Percentiles rank a stretch among this genome's conserved stretches.
These are phyloP conservation scores for Theonella swinhoei DNA, from an alignment of 37 sponge, comb jelly and placozoan genomes.

Conservation along the genomic window DNA sequence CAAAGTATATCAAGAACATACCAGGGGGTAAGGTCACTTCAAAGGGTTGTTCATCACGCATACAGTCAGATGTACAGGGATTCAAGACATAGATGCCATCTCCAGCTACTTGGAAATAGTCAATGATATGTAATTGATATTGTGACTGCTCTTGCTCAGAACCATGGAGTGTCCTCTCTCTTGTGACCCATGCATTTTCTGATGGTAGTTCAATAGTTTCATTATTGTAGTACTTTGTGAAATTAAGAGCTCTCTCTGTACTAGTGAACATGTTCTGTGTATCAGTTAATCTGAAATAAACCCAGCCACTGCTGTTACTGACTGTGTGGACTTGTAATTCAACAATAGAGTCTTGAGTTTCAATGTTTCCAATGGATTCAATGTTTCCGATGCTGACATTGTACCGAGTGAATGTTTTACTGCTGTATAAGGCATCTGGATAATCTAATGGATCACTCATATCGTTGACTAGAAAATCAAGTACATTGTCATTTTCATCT, in stretches of 20 bases:
- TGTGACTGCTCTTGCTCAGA: no score
- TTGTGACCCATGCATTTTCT: constrained; percentile 10
- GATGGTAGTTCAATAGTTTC: background rate
- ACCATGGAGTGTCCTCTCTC: no score
- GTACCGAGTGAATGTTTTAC: constrained; percentile 10
- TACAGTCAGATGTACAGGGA: no score
- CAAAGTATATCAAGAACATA: no score
- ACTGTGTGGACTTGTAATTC: background rate
- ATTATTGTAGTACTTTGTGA: background rate
- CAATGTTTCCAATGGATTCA: background rate
- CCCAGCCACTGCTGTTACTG: constrained; percentile 2
- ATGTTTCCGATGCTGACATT: constrained; percentile 14
- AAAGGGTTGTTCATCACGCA: no score
- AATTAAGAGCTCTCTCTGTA: background rate
- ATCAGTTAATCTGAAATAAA: constrained; percentile 10
- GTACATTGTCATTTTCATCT: constrained; percentile 24
- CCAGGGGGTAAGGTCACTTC: no score
- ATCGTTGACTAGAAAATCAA: constrained; percentile 39
- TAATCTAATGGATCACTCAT: background rate
- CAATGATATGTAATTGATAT: no score
- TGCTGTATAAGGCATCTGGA: no score
- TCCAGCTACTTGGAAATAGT: no score
- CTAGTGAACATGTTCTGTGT: background rate
- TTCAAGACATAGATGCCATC: no score
- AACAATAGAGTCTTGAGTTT: no score